Conservation (phyloP, 2,113 vertebrate species). For the Oncorhynchus masou region DNA sequence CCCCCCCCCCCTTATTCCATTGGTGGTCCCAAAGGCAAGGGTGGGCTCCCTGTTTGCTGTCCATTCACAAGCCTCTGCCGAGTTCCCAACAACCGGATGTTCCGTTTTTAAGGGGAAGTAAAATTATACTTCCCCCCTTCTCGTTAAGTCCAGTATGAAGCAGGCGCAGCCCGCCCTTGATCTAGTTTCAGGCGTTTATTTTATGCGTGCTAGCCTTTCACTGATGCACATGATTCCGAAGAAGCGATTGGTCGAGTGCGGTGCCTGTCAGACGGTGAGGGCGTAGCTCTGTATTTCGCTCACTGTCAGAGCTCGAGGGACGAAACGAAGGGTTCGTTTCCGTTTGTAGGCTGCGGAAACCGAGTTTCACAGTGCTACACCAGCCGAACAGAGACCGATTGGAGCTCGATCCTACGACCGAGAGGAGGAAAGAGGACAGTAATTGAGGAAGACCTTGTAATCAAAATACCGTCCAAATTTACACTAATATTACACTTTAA, state of each 20-base stretch:
- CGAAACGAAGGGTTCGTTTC: neutral
- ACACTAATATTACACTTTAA: neutral
- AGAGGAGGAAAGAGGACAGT: conserved; percentile 16
- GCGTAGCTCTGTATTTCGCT: conserved; percentile 26
- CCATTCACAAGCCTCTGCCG: too few relatives aligned
- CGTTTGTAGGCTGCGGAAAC: conserved; percentile 43
- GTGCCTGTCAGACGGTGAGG: conserved; percentile 4
- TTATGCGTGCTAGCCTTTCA: neutral
- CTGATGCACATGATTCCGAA: conserved; percentile 11
- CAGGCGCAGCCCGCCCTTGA: too few relatives aligned
- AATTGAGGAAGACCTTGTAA: conserved; percentile 4
- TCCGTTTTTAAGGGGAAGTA: too few relatives aligned
- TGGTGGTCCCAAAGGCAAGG: conserved; percentile 35
- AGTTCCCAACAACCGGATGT: too few relatives aligned
- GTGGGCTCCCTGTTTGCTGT: conserved; percentile 3
- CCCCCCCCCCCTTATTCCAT: conserved; percentile 13
- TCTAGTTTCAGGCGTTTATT: too few relatives aligned
- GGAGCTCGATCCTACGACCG: conserved; percentile 13
- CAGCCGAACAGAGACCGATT: conserved; percentile 2
- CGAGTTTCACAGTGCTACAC: neutral
- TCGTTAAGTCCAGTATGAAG: too few relatives aligned
- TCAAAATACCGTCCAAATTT: conserved; percentile 13
- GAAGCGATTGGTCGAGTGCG: conserved; percentile 18
- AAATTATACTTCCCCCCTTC: too few relatives aligned
- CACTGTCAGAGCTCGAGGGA: neutral